phyloP scores from a whole-genome alignment of 2,888 invertebrate genomes.

The Blastobasis adustella region DNA sequence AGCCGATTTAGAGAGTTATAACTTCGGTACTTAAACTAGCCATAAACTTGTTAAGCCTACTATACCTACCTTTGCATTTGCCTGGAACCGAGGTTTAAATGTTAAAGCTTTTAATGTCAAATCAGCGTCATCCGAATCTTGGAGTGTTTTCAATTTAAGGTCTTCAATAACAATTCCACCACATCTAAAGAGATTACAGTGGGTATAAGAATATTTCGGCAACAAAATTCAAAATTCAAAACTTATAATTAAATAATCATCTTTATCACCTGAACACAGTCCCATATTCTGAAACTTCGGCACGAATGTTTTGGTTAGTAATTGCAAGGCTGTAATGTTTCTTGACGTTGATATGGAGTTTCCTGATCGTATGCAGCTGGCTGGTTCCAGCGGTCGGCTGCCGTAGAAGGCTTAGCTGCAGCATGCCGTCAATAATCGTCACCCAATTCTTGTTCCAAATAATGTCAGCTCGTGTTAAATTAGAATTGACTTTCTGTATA shows the following conservation, averaged over 20 bases:
- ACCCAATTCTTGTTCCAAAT: constrained; percentile 86
- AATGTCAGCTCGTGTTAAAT: constrained; percentile 41
- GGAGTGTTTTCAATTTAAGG: constrained; percentile 24
- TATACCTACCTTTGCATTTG: background rate
- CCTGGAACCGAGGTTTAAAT: constrained; percentile 25
- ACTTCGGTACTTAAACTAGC: too few relatives aligned
- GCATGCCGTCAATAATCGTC: constrained; percentile 85
- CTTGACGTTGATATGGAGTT: too few relatives aligned
- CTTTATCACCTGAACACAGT: too few relatives aligned
- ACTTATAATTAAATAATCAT: too few relatives aligned
- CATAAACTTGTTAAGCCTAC: too few relatives aligned
- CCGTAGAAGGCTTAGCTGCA: constrained; percentile 82
- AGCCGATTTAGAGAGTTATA: too few relatives aligned
- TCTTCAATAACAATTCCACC: constrained; percentile 35
- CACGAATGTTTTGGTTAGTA: too few relatives aligned
- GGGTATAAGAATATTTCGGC: too few relatives aligned
- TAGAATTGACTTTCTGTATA: constrained; percentile 25
- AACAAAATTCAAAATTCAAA: too few relatives aligned
- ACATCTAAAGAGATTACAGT: constrained; percentile 23
- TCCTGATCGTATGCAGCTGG: too few relatives aligned
- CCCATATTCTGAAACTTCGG: too few relatives aligned
- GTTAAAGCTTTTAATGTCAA: constrained; percentile 19
- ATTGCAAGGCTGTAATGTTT: too few relatives aligned
- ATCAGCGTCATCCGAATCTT: constrained; percentile 11
- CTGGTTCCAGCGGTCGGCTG: constrained; percentile 31